Evolutionary conservation across 2,888 invertebrate species (phyloP).

Genomic region (Drosophila percnosoma): DNA sequence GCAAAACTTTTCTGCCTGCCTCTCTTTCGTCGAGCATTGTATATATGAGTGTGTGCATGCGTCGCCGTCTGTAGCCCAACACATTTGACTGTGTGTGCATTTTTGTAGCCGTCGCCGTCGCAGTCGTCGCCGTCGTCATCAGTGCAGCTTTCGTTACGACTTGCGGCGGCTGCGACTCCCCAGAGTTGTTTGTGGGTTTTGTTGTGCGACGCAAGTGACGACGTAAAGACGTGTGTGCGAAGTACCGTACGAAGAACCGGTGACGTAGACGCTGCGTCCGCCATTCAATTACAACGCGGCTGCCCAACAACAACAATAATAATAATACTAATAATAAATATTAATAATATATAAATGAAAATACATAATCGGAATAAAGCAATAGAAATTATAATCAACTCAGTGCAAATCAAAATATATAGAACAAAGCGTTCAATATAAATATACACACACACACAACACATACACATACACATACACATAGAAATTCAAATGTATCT

Average conservation of each 20-base stretch:
- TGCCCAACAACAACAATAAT: constrained; percentile 70
- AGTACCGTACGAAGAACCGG: constrained; percentile 83
- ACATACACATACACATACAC: background rate
- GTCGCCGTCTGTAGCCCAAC: constrained; percentile 50
- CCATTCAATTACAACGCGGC: constrained; percentile 85
- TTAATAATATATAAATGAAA: constrained; percentile 25
- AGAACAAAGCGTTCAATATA: constrained; percentile 54
- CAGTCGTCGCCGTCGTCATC: constrained; percentile 42
- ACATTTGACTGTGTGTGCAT: constrained; percentile 68
- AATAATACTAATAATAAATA: constrained; percentile 42
- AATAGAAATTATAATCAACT: constrained; percentile 37
- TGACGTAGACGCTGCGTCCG: constrained; percentile 85
- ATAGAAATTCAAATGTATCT: constrained; percentile 13
- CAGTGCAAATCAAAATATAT: constrained; percentile 53
- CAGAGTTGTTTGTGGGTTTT: constrained; percentile 76
- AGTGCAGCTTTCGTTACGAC: constrained; percentile 72
- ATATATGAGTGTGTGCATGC: constrained; percentile 62
- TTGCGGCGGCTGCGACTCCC: constrained; percentile 68
- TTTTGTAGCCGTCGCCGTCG: constrained; percentile 64
- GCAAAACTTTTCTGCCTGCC: constrained; percentile 66
- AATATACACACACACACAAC: constrained; percentile 10
- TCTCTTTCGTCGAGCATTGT: constrained; percentile 40
- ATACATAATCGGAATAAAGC: constrained; percentile 41
- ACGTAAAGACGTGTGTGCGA: constrained; percentile 83
- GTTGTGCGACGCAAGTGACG: constrained; percentile 84